phyloP scores from a whole-genome alignment of 2,113 vertebrate genomes.

The Leptodactylus fuscus region DNA sequence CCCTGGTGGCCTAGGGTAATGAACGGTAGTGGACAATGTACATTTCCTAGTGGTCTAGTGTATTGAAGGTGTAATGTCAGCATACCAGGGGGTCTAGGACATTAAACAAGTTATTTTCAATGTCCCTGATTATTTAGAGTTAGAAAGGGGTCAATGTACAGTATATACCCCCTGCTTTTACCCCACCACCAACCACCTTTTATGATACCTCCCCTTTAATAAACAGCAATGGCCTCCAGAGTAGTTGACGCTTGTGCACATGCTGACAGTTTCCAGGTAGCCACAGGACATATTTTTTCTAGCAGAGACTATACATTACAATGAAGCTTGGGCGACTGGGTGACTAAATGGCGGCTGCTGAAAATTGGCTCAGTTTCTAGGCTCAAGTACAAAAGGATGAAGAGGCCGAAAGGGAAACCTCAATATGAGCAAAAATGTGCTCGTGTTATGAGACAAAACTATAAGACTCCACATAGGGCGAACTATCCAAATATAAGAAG shows the following conservation, averaged over 20 bases:
- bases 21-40: too few relatives aligned
- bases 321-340: background rate
- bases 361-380: too few relatives aligned
- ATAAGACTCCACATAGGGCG: background rate
- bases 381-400: background rate
- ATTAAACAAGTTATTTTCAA: background rate
- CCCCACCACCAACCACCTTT: too few relatives aligned
- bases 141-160: too few relatives aligned
- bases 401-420: too few relatives aligned
- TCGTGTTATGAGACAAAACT: background rate
- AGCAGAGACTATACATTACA: background rate
- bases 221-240: too few relatives aligned
- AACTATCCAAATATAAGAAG: background rate
- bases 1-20: too few relatives aligned
- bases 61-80: too few relatives aligned
- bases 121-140: background rate
- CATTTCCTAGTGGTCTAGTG: background rate
- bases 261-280: too few relatives aligned
- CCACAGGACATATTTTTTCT: background rate
- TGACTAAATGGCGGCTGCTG: background rate
- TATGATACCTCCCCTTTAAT: background rate
- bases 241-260: too few relatives aligned
- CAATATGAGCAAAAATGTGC: background rate
- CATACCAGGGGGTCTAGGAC: too few relatives aligned
- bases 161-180: too few relatives aligned